phyloP scores from a whole-genome alignment of 2,888 invertebrate species.

The Tenthredo mesomela region DNA sequence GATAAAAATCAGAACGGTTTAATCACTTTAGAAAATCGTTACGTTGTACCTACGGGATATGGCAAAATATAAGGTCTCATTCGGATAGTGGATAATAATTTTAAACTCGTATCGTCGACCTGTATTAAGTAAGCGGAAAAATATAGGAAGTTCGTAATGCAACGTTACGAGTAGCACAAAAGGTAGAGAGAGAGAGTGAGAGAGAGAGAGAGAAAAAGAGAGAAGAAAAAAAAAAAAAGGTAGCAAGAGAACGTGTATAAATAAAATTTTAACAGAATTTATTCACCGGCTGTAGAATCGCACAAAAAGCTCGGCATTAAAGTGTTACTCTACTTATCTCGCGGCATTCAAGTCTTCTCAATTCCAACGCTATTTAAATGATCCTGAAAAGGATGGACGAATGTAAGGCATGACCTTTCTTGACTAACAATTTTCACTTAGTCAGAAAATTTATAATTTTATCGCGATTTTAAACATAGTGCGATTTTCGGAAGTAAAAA shows the following conservation, averaged over 20 bases:
- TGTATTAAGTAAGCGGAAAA: constrained; percentile 23
- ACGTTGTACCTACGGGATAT: neutral
- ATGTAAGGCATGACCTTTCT: constrained; percentile 10
- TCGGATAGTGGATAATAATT: neutral
- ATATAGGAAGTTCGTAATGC: constrained; percentile 33
- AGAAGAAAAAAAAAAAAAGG: neutral
- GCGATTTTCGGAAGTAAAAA: neutral
- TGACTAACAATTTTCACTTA: constrained; percentile 18
- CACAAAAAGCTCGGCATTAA: constrained; percentile 21
- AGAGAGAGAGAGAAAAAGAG: neutral
- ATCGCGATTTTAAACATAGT: neutral
- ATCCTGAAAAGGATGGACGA: constrained; percentile 24
- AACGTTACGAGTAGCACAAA: constrained; percentile 20
- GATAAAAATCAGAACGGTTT: constrained; percentile 19
- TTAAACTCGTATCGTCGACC: neutral
- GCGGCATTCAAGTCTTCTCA: constrained; percentile 31
- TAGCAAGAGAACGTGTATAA: constrained; percentile 10
- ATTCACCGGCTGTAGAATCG: constrained; percentile 35
- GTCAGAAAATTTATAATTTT: neutral
- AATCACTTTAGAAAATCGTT: constrained; percentile 1
- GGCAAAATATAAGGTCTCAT: constrained; percentile 1
- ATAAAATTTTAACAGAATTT: constrained; percentile 38
- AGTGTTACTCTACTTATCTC: constrained; percentile 37
- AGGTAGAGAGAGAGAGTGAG: neutral
- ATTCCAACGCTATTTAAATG: constrained; percentile 23